Conservation (phyloP, 2,113 vertebrate species). For the Oostethus manadensis region DNA sequence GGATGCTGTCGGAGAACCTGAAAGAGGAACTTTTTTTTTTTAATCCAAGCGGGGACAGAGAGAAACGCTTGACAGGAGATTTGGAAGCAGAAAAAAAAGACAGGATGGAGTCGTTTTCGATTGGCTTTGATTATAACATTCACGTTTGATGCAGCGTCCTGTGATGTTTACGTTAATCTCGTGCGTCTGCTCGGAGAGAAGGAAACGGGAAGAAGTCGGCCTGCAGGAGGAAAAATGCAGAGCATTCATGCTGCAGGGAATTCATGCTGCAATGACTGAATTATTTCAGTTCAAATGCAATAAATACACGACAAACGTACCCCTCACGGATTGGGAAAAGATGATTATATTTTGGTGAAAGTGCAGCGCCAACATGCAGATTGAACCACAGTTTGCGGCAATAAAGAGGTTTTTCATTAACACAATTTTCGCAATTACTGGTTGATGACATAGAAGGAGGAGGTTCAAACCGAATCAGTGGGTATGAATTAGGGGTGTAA, state of each 20-base stretch:
- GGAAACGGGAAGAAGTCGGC: constrained; percentile 36
- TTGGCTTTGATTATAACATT: constrained; percentile 22
- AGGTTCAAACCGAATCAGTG: background rate
- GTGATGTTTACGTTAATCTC: constrained; percentile 16
- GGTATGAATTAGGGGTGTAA: too few relatives aligned
- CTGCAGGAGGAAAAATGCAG: constrained; percentile 47
- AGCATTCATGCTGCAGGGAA: constrained; percentile 62
- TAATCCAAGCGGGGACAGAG: background rate
- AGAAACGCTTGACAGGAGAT: background rate
- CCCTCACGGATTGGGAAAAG: constrained; percentile 23
- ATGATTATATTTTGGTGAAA: background rate
- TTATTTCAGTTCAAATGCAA: constrained; percentile 32
- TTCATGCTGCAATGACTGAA: constrained; percentile 59
- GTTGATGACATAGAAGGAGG: background rate
- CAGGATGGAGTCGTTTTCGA: constrained; percentile 22
- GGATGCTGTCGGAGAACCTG: constrained; percentile 96
- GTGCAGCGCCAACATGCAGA: constrained; percentile 14
- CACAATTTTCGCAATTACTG: constrained; percentile 27
- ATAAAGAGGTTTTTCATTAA: background rate
- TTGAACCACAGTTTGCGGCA: constrained; percentile 18
- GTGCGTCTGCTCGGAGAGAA: constrained; percentile 35
- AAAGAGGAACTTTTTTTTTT: background rate
- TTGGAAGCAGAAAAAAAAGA: constrained; percentile 3
- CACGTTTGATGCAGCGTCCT: constrained; percentile 35
- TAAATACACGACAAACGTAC: constrained; percentile 31